Evolutionary conservation across 2,888 invertebrate genomes (phyloP), one percentile per base, ranked within the genome.

Genomic region (Phortica magna): DNA sequence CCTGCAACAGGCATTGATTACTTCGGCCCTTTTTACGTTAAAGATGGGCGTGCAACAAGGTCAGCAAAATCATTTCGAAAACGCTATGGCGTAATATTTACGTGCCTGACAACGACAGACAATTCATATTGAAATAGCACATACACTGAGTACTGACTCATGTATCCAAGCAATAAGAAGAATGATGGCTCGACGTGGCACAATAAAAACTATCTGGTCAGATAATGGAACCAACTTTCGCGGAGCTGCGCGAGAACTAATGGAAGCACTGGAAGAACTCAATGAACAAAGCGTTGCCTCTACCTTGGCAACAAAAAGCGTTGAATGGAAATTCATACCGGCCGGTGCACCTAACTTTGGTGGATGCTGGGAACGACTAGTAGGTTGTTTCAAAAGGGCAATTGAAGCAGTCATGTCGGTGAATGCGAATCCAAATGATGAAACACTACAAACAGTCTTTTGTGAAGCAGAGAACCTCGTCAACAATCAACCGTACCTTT

Each of bases 311-410:
- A 61, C 12, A n/a, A 43, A 42, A 9, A 75, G 73, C n/a, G 80
- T 84, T 7, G 65, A 78, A 7, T 83, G 83, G 84, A 80, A 78
- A 39, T 84, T 83, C 65, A 85, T 83, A 2, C 87, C 82, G 9
- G 75, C 77, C 6, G 70, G 53, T 42, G 76, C 82, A 9, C 83
- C 84, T 0, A 81, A 85, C 48, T 77, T 78, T 53, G 78, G 75
- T n/a, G 78, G 76, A 1, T 70, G 73, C 39, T 84, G 84, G 86
- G 83, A 84, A 75, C 75, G 83, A 2, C 71, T 85, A 7, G 77
- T 86, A 1, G 74, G 82, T 1, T 82, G 78, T 22, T 78, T 83
- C 53, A 83, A 83, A 67, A 73, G 71, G 53, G 77, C 82, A 0
- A 43, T 88, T 10, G 57, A 65, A 7, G 72, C 77, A 5, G 76